Conservation (phyloP, 2,888 invertebrate species). For the Myathropa florea region DNA sequence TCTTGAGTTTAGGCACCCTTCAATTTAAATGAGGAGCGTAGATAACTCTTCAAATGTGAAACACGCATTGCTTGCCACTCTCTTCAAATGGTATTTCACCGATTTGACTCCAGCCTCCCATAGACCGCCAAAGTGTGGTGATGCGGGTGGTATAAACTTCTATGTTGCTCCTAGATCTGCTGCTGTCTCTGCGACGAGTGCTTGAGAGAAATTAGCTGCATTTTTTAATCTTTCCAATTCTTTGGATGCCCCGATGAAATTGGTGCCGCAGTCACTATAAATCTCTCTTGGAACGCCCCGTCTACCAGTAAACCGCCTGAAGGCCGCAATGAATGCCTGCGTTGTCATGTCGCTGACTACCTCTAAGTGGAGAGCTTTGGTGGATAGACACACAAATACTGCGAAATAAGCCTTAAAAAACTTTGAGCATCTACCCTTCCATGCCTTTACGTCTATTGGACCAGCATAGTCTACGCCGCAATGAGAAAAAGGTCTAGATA, state of each 20-base stretch:
- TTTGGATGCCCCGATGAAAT: too few relatives aligned
- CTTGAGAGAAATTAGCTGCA: background rate
- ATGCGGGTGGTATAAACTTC: background rate
- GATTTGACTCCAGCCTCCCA: too few relatives aligned
- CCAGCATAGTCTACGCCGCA: slow-evolving; percentile 68
- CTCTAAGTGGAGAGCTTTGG: slow-evolving; percentile 73
- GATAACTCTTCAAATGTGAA: too few relatives aligned
- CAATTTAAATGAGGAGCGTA: background rate
- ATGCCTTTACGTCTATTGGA: slow-evolving; percentile 52
- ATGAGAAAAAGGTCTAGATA: slow-evolving; percentile 40
- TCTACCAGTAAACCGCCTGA: slow-evolving; percentile 26
- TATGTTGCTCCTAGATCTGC: background rate
- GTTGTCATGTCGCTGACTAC: slow-evolving; percentile 72
- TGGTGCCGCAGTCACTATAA: slow-evolving; percentile 22
- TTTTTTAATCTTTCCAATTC: background rate
- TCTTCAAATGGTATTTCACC: too few relatives aligned
- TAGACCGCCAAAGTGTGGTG: background rate
- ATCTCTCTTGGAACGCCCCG: too few relatives aligned
- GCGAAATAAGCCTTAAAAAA: slow-evolving; percentile 71
- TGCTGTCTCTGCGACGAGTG: background rate
- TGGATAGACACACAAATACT: slow-evolving; percentile 71
- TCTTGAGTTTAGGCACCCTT: too few relatives aligned
- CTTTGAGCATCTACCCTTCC: slow-evolving; percentile 57
- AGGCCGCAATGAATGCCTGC: slow-evolving; percentile 71
- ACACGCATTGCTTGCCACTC: too few relatives aligned